Evolutionary conservation across 2,797 vertebrate genomes (phyloP), one percentile per base, ranked within the genome.

Genomic region (Schizothorax lantsangensis): DNA sequence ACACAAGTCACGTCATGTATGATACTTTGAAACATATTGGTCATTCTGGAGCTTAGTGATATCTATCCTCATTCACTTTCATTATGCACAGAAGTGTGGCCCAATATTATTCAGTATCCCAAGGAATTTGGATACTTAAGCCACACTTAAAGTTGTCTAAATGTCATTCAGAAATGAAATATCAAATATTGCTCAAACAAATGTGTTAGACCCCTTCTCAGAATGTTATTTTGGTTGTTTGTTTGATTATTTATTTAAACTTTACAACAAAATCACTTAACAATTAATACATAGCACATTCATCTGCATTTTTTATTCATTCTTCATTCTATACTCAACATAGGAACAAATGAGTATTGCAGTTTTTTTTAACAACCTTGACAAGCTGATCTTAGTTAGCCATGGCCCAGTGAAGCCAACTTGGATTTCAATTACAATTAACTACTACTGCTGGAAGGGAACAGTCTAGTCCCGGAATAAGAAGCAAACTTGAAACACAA

Each of bases 361-460:
- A 40, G 1, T 69, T 21, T 73, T n/a, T 15, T 15, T 6, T 30
- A 73, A 54, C 30, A 78, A 19, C 19, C 30, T 23, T 36, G 17
- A 78, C 30, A 38, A 57, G 33, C 19, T 38, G 10, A 14, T 36
- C 30, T 8, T 78, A 3, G 30, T 23, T 30, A 43, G 11, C 26
- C 17, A 59, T 49, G 38, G 62, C 15, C 26, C 80, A 79, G 26
- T 23, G 33, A 15, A 36, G 19, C 14, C 71, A 64, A 74, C 79
- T 38, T 38, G 82, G 79, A 79, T 79, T 79, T 66, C 40, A 79
- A 79, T 66, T 47, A 79, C 47, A 26, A 30, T 77, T 83, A 30
- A 71, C 64, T 17, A n/a, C 49, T 40, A 36, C 40, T 38, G 38
- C 38, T 38, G 38, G 38, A 38, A 40, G 7, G 23, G 49, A 79